phyloP scores from a whole-genome alignment of 2,888 invertebrate genomes.

The Bedellia somnulentella region DNA sequence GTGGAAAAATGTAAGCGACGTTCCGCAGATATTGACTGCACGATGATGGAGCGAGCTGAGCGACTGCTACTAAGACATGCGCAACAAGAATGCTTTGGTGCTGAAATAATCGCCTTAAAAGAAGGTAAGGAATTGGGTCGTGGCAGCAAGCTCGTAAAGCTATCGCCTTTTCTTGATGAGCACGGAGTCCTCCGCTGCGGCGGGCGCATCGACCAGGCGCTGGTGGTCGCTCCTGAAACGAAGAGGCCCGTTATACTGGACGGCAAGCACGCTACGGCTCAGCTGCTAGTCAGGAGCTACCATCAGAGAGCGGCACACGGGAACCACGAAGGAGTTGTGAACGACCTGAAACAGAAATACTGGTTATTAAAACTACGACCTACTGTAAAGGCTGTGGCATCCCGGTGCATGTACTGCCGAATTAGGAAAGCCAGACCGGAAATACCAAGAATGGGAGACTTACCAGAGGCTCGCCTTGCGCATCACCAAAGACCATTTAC shows the following conservation, averaged over 20 bases:
- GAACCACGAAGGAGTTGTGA: conserved; percentile 8
- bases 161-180: conserved; percentile 9
- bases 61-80: conserved; percentile 3
- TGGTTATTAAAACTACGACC: conserved; percentile 7
- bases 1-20: conserved; percentile 1
- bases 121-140: neutral
- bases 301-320: conserved; percentile 4
- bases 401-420: conserved; percentile 1
- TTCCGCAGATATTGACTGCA: neutral
- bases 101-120: neutral
- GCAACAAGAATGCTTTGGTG: conserved; percentile 2
- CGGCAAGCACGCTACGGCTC: neutral
- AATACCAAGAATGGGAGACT: conserved; percentile 5
- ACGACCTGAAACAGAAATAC: conserved; percentile 7
- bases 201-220: conserved; percentile 9
- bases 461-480: conserved; percentile 5
- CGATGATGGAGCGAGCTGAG: conserved; percentile 3
- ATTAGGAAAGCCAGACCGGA: conserved; percentile 3
- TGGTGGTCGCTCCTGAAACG: conserved; percentile 3
- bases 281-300: conserved; percentile 2
- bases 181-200: too few species aligned
- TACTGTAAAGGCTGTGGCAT: conserved; percentile 2
- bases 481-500: conserved; percentile 5
- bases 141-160: neutral
- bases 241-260: conserved; percentile 10